Conservation (phyloP, 2,797 vertebrate species). For the Echeneis naucrates region DNA sequence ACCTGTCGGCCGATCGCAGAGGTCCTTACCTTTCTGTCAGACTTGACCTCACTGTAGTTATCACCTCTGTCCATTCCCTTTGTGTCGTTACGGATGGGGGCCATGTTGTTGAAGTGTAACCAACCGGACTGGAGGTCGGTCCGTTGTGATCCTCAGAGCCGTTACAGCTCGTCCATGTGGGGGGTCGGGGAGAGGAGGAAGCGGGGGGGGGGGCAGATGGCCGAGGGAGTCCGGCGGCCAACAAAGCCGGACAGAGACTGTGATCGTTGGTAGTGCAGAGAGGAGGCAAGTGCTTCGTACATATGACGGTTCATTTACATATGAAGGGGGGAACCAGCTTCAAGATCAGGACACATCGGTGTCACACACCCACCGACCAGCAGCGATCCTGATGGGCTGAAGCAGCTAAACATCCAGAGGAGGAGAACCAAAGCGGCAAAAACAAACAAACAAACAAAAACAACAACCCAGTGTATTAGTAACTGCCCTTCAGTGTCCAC, state of each 20-base stretch:
- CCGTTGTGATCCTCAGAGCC: constrained; percentile 68
- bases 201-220: constrained; percentile 84
- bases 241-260: constrained; percentile 64
- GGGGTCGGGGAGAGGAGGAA: too few relatives aligned
- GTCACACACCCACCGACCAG: constrained; percentile 72
- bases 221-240: constrained; percentile 67
- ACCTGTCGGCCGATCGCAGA: not conserved
- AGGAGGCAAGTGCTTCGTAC: constrained; percentile 55
- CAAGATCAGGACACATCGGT: constrained; percentile 43
- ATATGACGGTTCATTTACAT: constrained; percentile 86
- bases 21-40: constrained; percentile 86
- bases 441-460: too few relatives aligned
- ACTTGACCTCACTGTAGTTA: constrained; percentile 68
- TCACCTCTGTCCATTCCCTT: constrained; percentile 69
- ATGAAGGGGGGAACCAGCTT: constrained; percentile 73
- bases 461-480: too few relatives aligned
- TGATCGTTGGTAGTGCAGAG: constrained; percentile 58
- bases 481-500: not conserved
- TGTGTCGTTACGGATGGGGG: constrained; percentile 80
- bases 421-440: too few relatives aligned
- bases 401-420: too few relatives aligned
- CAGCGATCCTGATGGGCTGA: constrained; percentile 3
- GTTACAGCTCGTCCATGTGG: constrained; percentile 75
- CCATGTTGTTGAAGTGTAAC: constrained; percentile 82
- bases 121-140: constrained; percentile 33